Base-by-base conservation (phyloP, 1,140 invertebrate genomes). In the Physella acuta region DNA sequence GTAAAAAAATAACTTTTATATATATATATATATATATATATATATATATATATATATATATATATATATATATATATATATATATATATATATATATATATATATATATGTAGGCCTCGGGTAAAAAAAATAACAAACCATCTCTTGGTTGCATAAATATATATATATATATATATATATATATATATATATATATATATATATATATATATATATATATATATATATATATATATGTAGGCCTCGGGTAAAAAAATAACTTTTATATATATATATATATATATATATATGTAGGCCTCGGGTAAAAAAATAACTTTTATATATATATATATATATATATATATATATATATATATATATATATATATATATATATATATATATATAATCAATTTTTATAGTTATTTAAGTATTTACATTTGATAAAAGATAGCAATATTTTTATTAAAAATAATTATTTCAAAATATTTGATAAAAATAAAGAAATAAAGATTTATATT, bases 11-110 rank as follows among this genome's bases (percentile, higher is more conserved):
- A n/a, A n/a, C n/a, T n/a, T n/a, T n/a, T n/a, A n/a, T n/a, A n/a
- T n/a, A n/a, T n/a, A 49, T 49, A 49, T 49, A 49, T n/a, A 49
- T n/a, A 49, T 49, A 49, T 49, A 49, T n/a, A 49, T n/a, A 49
- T 49, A 49, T 49, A 49, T n/a, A 49, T n/a, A 49, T n/a, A 49
- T n/a, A 49, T 49, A 49, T 49, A 49, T n/a, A 49, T n/a, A 49
- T n/a, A 49, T n/a, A 49, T n/a, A 14, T n/a, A 49, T n/a, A 49
- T n/a, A 49, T 49, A 49, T 49, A 49, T n/a, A 49, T n/a, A 49
- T n/a, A 49, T n/a, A 49, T n/a, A 49, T 49, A 49, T 49, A 49
- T n/a, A 49, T n/a, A n/a, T n/a, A n/a, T n/a, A n/a, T n/a, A n/a
- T n/a, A n/a, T n/a, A n/a, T n/a, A n/a, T n/a, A n/a, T n/a, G n/a